Evolutionary conservation across 2,113 vertebrate genomes (phyloP).

Genomic region (Microtus ochrogaster): DNA sequence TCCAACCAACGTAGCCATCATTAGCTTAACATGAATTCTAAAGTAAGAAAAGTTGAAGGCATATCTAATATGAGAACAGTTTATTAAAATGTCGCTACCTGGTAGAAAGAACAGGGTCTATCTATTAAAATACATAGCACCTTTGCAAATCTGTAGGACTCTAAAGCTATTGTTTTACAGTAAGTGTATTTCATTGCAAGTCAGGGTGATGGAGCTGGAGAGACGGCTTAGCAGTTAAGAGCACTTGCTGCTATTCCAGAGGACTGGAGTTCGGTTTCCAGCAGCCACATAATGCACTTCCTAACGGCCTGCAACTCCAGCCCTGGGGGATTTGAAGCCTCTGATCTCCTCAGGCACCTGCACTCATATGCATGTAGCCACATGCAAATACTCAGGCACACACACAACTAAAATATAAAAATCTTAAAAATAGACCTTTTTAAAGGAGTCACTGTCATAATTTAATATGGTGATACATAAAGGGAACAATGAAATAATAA

Average conservation of each 20-base stretch:
- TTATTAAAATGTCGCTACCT: background rate
- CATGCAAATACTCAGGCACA: no score
- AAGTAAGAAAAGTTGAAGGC: constrained; percentile 30
- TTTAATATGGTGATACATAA: background rate
- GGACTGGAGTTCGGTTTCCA: background rate
- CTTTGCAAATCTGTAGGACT: background rate
- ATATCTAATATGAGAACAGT: background rate
- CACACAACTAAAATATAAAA: background rate
- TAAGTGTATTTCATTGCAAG: background rate
- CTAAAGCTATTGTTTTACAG: background rate
- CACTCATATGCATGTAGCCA: background rate
- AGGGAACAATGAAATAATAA: background rate
- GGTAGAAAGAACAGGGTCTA: background rate
- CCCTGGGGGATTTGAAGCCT: background rate
- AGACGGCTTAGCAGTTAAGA: background rate
- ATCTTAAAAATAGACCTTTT: background rate
- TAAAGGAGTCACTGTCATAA: background rate
- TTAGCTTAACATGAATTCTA: background rate
- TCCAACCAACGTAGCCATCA: background rate
- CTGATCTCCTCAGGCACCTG: background rate
- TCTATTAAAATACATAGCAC: background rate
- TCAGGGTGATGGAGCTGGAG: background rate
- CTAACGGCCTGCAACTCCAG: no score
- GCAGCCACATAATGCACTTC: background rate
- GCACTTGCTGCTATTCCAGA: background rate